These are phyloP conservation scores for Cichlasoma orientale DNA, from an alignment of 2,797 vertebrate species.

Conservation along the genomic window DNA sequence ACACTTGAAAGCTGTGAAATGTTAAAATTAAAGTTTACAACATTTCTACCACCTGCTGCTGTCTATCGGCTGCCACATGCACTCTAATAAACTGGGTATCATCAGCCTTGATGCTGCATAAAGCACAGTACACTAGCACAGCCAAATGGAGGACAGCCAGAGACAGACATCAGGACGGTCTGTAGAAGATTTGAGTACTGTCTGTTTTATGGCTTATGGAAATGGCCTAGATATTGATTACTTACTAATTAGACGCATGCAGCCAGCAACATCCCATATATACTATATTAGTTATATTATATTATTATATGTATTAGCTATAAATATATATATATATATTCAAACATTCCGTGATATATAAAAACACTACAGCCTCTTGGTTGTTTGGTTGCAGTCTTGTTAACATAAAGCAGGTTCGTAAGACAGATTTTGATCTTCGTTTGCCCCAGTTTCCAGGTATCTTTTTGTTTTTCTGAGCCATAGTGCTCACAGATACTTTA, in stretches of 20 bases:
- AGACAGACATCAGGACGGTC: conserved; percentile 4
- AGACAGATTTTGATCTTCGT: conserved; percentile 4
- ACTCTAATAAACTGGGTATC: background rate
- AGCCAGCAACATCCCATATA: conserved; percentile 19
- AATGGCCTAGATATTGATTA: conserved; percentile 47
- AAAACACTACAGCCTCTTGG: background rate
- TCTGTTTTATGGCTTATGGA: conserved; percentile 37
- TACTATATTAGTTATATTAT: background rate
- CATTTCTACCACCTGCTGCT: conserved; percentile 9
- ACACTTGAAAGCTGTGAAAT: background rate
- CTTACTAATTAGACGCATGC: conserved; percentile 26
- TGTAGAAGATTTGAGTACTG: conserved; percentile 31
- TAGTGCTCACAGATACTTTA: conserved; percentile 3
- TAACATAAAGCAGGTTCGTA: background rate
- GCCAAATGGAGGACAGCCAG: conserved; percentile 2
- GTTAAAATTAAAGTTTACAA: conserved; percentile 5
- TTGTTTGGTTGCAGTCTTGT: background rate
- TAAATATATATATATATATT: too few species aligned
- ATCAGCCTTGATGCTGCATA: background rate
- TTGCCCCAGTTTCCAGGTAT: background rate
- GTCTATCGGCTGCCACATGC: conserved; percentile 5
- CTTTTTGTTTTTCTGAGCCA: background rate
- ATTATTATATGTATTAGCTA: background rate
- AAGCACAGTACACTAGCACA: background rate
- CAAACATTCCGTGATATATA: background rate